Percentiles rank a stretch among this genome's conserved stretches.
These are phyloP conservation scores for roundworm (Caenorhabditis elegans) DNA, from an alignment of 1,140 invertebrate genomes.

Conservation along the genomic window DNA sequence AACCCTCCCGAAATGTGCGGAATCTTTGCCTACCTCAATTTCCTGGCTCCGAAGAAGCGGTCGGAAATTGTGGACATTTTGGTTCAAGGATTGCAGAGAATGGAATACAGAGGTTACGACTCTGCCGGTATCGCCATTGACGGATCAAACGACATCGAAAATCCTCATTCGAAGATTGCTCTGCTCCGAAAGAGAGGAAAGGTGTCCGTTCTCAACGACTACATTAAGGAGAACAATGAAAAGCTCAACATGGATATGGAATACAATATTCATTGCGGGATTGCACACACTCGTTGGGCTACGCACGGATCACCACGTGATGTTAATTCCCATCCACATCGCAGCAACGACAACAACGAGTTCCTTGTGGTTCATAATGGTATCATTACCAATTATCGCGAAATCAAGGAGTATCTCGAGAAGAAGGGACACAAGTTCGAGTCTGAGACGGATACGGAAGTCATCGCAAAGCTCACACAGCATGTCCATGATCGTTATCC, in stretches of 20 bases:
- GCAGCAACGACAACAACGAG: slow-evolving; percentile 82
- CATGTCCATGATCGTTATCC: slow-evolving; percentile 88
- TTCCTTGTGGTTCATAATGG: slow-evolving; percentile 98
- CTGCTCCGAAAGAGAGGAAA: slow-evolving; percentile 91
- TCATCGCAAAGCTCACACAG: slow-evolving; percentile 93
- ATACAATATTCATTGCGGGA: slow-evolving; percentile 84
- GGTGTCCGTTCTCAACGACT: slow-evolving; percentile 85
- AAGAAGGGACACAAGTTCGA: slow-evolving; percentile 80
- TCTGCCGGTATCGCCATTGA: slow-evolving; percentile 94
- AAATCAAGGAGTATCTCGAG: slow-evolving; percentile 88
- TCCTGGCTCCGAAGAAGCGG: slow-evolving; percentile 88
- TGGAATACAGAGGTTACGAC: slow-evolving; percentile 99
- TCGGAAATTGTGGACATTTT: slow-evolving; percentile 89
- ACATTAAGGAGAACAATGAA: slow-evolving; percentile 72
- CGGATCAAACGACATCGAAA: slow-evolving; percentile 66
- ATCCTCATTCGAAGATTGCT: slow-evolving; percentile 75
- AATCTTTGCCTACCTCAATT: slow-evolving; percentile 99
- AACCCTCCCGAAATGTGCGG: slow-evolving; percentile 70
- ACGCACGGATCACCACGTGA: slow-evolving; percentile 93
- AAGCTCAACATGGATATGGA: slow-evolving; percentile 74
- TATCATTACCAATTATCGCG: slow-evolving; percentile 99
- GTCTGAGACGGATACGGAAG: slow-evolving; percentile 96
- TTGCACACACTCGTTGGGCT: slow-evolving; percentile 98
- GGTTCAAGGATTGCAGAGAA: slow-evolving; percentile 88
- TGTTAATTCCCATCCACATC: slow-evolving; percentile 92